phyloP scores from a whole-genome alignment of 1,140 invertebrate species.

The Vollenhovia emeryi region DNA sequence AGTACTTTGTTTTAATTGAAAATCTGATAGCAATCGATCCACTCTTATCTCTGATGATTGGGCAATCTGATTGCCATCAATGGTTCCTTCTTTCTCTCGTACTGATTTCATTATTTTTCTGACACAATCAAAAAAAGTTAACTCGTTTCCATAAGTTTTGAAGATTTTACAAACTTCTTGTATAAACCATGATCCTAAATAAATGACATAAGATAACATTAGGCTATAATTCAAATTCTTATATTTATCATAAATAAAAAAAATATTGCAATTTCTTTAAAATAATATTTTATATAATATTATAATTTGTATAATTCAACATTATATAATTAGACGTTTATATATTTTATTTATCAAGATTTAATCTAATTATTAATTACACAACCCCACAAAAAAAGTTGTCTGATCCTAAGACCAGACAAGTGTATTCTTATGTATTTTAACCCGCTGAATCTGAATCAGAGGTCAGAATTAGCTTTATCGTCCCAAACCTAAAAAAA shows the following conservation, averaged over 20 bases:
- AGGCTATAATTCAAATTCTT: not conserved
- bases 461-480: too few species aligned
- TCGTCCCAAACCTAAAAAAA: too few species aligned
- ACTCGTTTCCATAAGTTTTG: slow-evolving; percentile 30
- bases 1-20: slow-evolving; percentile 23
- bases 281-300: not conserved
- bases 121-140: slow-evolving; percentile 41
- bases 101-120: slow-evolving; percentile 55
- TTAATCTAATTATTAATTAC: not conserved
- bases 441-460: too few species aligned
- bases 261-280: not conserved
- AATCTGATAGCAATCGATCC: slow-evolving; percentile 56
- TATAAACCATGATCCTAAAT: slow-evolving; percentile 75
- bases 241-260: not conserved
- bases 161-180: slow-evolving; percentile 73
- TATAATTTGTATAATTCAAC: not conserved
- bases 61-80: slow-evolving; percentile 24
- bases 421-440: too few species aligned
- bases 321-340: not conserved
- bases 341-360: not conserved
- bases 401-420: too few species aligned
- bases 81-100: slow-evolving; percentile 30
- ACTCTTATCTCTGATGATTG: slow-evolving; percentile 63
- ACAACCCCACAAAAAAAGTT: too few species aligned
- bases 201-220: slow-evolving; percentile 3